Evolutionary conservation across 2,797 vertebrate genomes (phyloP), one percentile per base, ranked within the genome.

Genomic region (Bovichtus variegatus): DNA sequence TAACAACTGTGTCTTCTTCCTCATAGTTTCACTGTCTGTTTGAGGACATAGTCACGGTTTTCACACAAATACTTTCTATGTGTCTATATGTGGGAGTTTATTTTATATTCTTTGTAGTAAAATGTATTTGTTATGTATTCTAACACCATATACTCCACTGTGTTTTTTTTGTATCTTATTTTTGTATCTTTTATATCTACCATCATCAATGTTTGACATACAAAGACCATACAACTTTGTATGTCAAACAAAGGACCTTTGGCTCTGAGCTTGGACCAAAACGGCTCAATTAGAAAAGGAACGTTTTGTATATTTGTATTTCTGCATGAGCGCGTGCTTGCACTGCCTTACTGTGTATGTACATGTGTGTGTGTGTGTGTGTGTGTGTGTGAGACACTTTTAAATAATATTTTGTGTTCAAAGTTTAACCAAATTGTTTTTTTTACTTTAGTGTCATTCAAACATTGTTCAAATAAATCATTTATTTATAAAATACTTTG

Each of bases 211-310:
- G n/a, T n/a, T n/a, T n/a, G n/a, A n/a, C n/a, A n/a, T n/a, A n/a
- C n/a, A n/a, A n/a, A n/a, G n/a, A n/a, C n/a, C n/a, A n/a, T n/a
- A n/a, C n/a, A n/a, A n/a, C n/a, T 29, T 51, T 71, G 38, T 68
- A 21, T 40, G 13, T 76, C 27, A 82, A 73, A 75, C 57, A 86
- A 65, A 77, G 46, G 4, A n/a, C n/a, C n/a, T n/a, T n/a, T n/a
- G n/a, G n/a, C n/a, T n/a, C n/a, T n/a, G n/a, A n/a, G n/a, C n/a
- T n/a, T n/a, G n/a, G n/a, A n/a, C n/a, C n/a, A n/a, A n/a, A n/a
- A n/a, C n/a, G n/a, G n/a, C n/a, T n/a, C n/a, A n/a, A n/a, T n/a
- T n/a, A n/a, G n/a, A n/a, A n/a, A n/a, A n/a, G n/a, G n/a, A n/a
- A n/a, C n/a, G n/a, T n/a, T n/a, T n/a, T n/a, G n/a, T n/a, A n/a